Evolutionary conservation across 2,113 vertebrate species (phyloP), one percentile per base, ranked within the genome.

Genomic region (Corydoras sp.): DNA sequence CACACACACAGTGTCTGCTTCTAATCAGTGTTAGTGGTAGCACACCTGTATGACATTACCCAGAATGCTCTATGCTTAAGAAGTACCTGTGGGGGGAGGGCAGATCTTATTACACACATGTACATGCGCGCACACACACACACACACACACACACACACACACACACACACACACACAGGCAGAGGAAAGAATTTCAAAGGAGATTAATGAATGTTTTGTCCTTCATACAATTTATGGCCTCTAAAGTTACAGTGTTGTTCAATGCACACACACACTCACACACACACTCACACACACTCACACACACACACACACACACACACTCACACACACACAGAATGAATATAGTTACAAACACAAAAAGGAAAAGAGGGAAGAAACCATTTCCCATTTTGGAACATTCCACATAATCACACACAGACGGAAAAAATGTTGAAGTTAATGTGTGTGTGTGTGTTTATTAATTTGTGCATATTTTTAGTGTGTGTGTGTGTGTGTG

Each of bases 31-130:
- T 31, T 61, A 53, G 72, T 67, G 1, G 13, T 54, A 18, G 64
- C 72, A 73, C 72, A 73, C 72, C 72, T 73, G 72, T 73, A 73
- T 67, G 50, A 58, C 58, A 73, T 73, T 73, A 73, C 72, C 72
- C 58, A 66, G 64, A 56, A 73, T 67, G 72, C 72, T 67, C 61
- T 73, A 51, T 66, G 71, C 49, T 55, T 43, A 61, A 58, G 48
- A 56, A 18, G 13, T 69, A 62, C 66, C 56, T 73, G 13, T 61
- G n/a, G 50, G 53, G 49, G 30, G n/a, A 65, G 55, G 62, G 58
- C 13, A 54, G 63, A 24, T 59, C 10, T 53, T 14, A 59, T 60
- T 60, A 18, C 10, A 32, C 2, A 24, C 58, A 54, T n/a, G n/a
- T n/a, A n/a, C n/a, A n/a, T n/a, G n/a, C n/a, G n/a, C n/a, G n/a